Base-by-base conservation (phyloP, 2,797 vertebrate genomes). In the Syndactyla subalaris region DNA sequence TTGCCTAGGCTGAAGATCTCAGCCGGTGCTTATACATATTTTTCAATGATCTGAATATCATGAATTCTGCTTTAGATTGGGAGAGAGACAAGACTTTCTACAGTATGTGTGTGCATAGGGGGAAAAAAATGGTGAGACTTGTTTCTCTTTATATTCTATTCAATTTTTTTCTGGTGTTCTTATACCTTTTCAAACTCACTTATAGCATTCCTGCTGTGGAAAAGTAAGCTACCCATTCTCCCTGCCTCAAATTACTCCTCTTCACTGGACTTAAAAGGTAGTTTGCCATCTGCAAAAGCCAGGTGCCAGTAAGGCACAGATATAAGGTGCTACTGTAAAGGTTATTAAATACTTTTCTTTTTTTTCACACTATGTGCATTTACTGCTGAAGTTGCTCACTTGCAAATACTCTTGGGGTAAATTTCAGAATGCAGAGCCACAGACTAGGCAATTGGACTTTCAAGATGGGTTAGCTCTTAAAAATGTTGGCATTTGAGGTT, bases 41-140 rank as follows among this genome's bases (percentile, higher is more conserved):
- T 95, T 92, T 85, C 91, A 88, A 48, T 90, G 85, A 96, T 94
- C 92, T 96, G 94, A 97, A 97, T 96, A 93, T 96, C 84, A 93
- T 94, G 92, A 93, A 90, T 95, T 95, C 92, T 78, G 63, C 87
- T 97, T 95, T 78, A 96, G 88, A 94, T 79, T 63, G 71, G 86
- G 46, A 89, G 74, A 68, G 82, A 89, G 84, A 96, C 85, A 96
- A 45, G 73, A 80, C 22, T 80, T 96, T 94, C 81, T 94, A 76
- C 92, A 91, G 96, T 96, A 84, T 71, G 26, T 48, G 59, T 78
- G 77, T 94, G 89, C 77, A 73, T 68, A 92, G 59, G 57, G 41
- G 48, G 8, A 67, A 93, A 87, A 91, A 81, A 91, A 84, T 41
- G 30, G 17, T 38, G 54, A 94, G 34, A 45, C 10, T 32, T 77